Percentiles rank a stretch among this genome's conserved stretches.
Conservation (phyloP, 2,888 invertebrate genomes). For the Amblyjoppa fuscipennis region DNA sequence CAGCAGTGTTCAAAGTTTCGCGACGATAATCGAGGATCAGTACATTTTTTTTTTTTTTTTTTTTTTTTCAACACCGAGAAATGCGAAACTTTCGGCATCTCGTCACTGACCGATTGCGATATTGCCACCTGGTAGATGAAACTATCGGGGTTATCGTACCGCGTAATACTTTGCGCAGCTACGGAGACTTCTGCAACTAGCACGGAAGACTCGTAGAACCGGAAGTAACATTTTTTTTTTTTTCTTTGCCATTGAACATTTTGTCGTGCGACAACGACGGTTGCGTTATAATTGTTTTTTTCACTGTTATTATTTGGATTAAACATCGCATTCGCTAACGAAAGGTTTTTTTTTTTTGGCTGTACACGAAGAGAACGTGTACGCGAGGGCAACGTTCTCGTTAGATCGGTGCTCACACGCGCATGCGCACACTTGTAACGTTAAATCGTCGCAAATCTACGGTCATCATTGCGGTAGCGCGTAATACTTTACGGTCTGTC, state of each 20-base stretch:
- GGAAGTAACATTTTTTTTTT: background rate
- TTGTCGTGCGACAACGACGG: background rate
- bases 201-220: constrained; percentile 60
- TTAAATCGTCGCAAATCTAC: constrained; percentile 80
- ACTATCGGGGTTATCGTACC: constrained; percentile 77
- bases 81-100: background rate
- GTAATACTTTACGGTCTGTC: constrained; percentile 83
- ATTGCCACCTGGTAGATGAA: constrained; percentile 60
- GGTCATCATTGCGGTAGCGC: constrained; percentile 84
- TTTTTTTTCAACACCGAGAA: background rate
- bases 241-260: background rate
- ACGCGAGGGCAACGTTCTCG: constrained; percentile 40
- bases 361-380: background rate
- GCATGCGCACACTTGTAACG: constrained; percentile 58
- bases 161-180: constrained; percentile 72
- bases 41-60: too few relatives aligned
- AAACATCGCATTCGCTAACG: background rate
- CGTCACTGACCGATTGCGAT: constrained; percentile 31
- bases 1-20: background rate
- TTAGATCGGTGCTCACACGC: constrained; percentile 25
- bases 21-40: too few relatives aligned
- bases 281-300: background rate
- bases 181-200: constrained; percentile 63
- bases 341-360: background rate
- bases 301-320: background rate